A percentile compares a stretch with the other conserved stretches of the same genome.
Conservation (phyloP, 1,140 invertebrate species). For the Drosophila nigromelanica region DNA sequence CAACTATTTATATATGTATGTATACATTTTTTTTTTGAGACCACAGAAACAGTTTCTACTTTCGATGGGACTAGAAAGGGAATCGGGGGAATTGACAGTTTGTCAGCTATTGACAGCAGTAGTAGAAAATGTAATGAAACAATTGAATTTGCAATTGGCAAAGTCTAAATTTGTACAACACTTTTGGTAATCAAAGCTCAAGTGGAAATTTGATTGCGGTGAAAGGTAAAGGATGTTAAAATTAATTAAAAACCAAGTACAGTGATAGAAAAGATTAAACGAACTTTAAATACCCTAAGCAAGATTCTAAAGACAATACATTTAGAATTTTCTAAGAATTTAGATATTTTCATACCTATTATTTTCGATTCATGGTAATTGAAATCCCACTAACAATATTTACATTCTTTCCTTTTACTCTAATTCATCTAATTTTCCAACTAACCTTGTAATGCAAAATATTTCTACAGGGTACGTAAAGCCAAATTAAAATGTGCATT, state of each 20-base stretch:
- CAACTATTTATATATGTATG: conserved; percentile 12
- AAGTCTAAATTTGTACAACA: conserved; percentile 17
- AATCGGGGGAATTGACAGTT: background rate
- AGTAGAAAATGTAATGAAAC: conserved; percentile 17
- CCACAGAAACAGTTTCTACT: background rate
- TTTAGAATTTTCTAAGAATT: too few relatives aligned
- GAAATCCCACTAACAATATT: too few relatives aligned
- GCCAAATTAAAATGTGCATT: background rate
- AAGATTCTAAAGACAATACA: background rate
- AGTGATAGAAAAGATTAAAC: background rate
- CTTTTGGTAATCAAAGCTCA: conserved; percentile 31
- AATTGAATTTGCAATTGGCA: conserved; percentile 26
- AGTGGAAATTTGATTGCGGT: conserved; percentile 38
- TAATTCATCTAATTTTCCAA: background rate
- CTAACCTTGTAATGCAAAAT: too few relatives aligned
- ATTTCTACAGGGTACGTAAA: background rate
- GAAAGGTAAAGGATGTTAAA: conserved; percentile 9
- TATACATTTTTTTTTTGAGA: conserved; percentile 8
- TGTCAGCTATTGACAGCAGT: background rate
- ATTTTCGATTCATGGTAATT: too few relatives aligned
- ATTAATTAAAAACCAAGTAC: conserved; percentile 7
- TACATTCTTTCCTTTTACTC: too few relatives aligned
- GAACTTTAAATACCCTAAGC: background rate
- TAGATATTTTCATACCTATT: too few relatives aligned
- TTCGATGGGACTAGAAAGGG: background rate